phyloP scores from a whole-genome alignment of 2,888 invertebrate species.

The Drosophila mimetica region DNA sequence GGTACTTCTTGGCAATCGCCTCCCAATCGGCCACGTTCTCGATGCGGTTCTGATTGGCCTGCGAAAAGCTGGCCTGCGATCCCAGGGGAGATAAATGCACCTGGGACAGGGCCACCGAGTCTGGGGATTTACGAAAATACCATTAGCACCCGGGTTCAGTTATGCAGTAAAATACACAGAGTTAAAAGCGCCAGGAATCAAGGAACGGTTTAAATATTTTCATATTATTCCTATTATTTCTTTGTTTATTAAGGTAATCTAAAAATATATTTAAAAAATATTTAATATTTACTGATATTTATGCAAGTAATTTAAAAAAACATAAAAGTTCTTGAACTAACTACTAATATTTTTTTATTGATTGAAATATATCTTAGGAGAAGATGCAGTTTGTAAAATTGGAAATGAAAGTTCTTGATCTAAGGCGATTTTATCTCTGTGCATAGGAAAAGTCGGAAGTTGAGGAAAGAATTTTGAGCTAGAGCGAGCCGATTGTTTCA shows the following conservation, averaged over 20 bases:
- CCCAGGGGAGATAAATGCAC: conserved; percentile 93
- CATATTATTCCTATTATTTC: too few species aligned
- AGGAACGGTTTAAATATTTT: background rate
- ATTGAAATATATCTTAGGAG: too few species aligned
- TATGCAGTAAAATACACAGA: background rate
- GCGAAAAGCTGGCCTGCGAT: conserved; percentile 92
- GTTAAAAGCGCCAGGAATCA: background rate
- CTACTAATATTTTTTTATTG: too few species aligned
- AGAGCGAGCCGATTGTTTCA: conserved; percentile 69
- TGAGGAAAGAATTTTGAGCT: conserved; percentile 78
- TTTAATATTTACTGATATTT: too few species aligned
- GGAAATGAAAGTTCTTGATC: background rate
- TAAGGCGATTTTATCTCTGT: conserved; percentile 6
- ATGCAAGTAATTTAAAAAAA: too few species aligned
- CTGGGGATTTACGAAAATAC: conserved; percentile 81
- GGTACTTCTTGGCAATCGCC: conserved; percentile 94
- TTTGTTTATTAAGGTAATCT: too few species aligned
- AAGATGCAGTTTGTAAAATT: background rate
- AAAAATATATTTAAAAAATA: too few species aligned
- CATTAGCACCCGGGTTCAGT: background rate
- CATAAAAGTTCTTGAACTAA: too few species aligned
- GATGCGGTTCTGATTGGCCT: conserved; percentile 89
- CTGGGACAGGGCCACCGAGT: conserved; percentile 91
- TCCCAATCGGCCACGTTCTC: conserved; percentile 97
- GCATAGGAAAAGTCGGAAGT: conserved; percentile 37